These are phyloP conservation scores for Glyptemys insculpta DNA, from an alignment of 2,797 vertebrate species.

Conservation along the genomic window DNA sequence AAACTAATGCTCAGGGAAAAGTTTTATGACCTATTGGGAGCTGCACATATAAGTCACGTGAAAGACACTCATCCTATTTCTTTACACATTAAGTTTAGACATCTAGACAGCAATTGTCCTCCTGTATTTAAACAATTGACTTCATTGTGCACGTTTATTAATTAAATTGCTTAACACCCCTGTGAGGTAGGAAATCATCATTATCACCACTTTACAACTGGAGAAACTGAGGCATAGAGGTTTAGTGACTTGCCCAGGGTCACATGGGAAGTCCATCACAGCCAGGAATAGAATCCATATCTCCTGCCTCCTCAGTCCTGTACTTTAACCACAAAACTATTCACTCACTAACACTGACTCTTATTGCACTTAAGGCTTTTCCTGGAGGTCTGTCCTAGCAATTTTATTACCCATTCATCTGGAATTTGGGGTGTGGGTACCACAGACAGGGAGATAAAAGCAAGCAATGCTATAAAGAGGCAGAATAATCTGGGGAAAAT, in stretches of 20 bases:
- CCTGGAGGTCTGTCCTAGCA: background rate
- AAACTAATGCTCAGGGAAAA: fast-evolving
- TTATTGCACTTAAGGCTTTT: background rate
- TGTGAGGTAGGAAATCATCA: fast-evolving
- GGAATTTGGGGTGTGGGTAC: background rate
- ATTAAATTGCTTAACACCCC: background rate
- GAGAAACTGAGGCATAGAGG: background rate
- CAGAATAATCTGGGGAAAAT: background rate
- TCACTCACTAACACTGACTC: fast-evolving
- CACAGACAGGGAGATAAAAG: background rate
- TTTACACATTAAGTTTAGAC: background rate
- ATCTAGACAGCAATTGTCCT: background rate
- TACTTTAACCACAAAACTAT: fast-evolving
- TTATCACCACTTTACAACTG: fast-evolving
- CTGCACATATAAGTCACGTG: background rate
- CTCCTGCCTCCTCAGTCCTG: background rate
- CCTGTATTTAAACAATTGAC: background rate
- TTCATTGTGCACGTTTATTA: fast-evolving
- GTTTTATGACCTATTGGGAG: background rate
- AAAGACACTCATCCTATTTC: background rate
- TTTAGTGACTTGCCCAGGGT: background rate
- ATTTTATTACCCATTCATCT: background rate
- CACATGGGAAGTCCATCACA: background rate
- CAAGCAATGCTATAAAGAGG: fast-evolving
- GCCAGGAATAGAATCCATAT: background rate